Evolutionary conservation across 2,888 invertebrate genomes (phyloP).

Genomic region (Eupithecia subumbrata): DNA sequence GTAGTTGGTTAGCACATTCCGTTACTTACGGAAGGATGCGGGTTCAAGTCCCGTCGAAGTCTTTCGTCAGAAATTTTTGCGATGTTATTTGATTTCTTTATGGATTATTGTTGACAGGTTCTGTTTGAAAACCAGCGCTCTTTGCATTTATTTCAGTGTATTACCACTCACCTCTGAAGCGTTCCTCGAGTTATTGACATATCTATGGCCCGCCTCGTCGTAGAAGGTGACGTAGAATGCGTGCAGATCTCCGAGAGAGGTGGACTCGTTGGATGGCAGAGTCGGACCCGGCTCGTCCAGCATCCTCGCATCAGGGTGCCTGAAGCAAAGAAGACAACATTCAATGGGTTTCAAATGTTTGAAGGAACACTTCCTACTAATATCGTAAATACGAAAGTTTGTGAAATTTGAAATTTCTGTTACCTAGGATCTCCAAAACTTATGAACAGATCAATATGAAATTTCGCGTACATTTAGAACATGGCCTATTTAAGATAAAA

Average conservation of each 20-base stretch:
- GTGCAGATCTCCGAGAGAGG: slow-evolving; percentile 52
- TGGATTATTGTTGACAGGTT: too few relatives aligned
- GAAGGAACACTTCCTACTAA: neutral
- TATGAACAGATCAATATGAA: too few relatives aligned
- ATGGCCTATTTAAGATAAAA: too few relatives aligned
- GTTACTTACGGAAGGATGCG: too few relatives aligned
- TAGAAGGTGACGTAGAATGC: slow-evolving; percentile 63
- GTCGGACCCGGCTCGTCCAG: slow-evolving; percentile 67
- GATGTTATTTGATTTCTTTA: too few relatives aligned
- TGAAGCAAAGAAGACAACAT: slow-evolving; percentile 42
- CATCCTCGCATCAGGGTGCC: slow-evolving; percentile 60
- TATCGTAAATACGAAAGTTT: too few relatives aligned
- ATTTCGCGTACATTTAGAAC: too few relatives aligned
- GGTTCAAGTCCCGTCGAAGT: too few relatives aligned
- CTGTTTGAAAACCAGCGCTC: neutral
- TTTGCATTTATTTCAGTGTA: neutral
- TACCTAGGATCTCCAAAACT: too few relatives aligned
- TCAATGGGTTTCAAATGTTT: neutral
- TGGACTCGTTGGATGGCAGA: slow-evolving; percentile 58
- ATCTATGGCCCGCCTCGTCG: slow-evolving; percentile 58
- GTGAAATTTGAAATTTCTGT: too few relatives aligned
- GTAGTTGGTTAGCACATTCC: too few relatives aligned
- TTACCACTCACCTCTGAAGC: slow-evolving; percentile 62
- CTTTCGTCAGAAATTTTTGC: too few relatives aligned
- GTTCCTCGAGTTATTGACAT: slow-evolving; percentile 58